Evolutionary conservation across 2,888 invertebrate species (phyloP), one percentile per base, ranked within the genome.

Genomic region (Suillia variegata): DNA sequence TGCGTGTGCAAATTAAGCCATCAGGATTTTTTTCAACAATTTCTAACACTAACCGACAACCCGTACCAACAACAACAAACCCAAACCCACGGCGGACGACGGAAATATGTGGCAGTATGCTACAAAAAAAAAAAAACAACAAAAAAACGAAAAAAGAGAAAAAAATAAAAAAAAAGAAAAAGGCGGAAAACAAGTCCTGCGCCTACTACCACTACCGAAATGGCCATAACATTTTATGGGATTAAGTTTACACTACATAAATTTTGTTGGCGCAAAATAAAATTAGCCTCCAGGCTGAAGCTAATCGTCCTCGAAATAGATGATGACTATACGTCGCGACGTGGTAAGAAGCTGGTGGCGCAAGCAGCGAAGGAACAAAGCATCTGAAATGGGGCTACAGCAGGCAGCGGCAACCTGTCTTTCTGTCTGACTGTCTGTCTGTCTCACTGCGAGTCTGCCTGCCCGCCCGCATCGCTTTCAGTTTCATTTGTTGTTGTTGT

Each of bases 241-340:
- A 70, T 74, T 71, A 71, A 74, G 69, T 75, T 75, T 74, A 74
- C 74, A 75, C 71, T 70, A 75, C 74, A 75, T 75, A 75, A 75
- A 75, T 74, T 75, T 71, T 70, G 73, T 70, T 70, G 70, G 68
- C 67, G 70, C 67, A 70, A 70, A 70, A 71, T 73, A 69, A 70
- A 70, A 69, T 65, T 66, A 66, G 63, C 59, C 70, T 62, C 49
- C 62, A 54, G 62, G 61, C 64, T n/a, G n/a, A n/a, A 60, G 58
- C 54, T 73, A 75, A 74, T 75, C 73, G 72, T 71, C 73, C 73
- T 64, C 67, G 68, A 71, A 74, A 71, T 72, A 67, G 62, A 66
- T 67, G 62, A 59, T 65, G 54, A 64, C 63, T 58, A 52, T 62
- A 62, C 52, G 17, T n/a, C n/a, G n/a, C n/a, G n/a, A n/a, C n/a